phyloP scores from a whole-genome alignment of 2,113 vertebrate species.

The Erythrocebus patas region DNA sequence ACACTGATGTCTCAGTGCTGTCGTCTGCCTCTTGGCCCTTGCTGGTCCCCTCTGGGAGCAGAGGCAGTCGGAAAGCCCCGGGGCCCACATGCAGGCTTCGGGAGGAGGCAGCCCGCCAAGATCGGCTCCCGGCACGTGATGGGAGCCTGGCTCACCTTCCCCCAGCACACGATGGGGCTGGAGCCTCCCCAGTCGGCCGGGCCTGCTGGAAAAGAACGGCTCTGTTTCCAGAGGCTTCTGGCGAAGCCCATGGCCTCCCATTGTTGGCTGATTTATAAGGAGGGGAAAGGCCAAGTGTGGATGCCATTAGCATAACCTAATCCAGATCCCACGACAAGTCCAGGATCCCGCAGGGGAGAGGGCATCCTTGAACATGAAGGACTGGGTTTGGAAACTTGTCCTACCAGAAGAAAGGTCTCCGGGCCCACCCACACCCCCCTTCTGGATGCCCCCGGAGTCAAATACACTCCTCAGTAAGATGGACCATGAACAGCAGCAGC shows the following conservation, averaged over 20 bases:
- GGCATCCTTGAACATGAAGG: fast-evolving
- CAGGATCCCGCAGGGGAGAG: background rate
- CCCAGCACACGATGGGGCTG: fast-evolving
- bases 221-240: background rate
- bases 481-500: background rate
- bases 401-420: background rate
- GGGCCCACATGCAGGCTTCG: background rate
- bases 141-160: background rate
- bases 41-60: background rate
- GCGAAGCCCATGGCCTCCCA: fast-evolving
- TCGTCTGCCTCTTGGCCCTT: background rate
- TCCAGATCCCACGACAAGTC: background rate
- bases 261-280: background rate
- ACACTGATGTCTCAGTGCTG: background rate
- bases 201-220: background rate
- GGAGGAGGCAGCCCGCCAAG: fast-evolving
- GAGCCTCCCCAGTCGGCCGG: background rate
- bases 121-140: background rate
- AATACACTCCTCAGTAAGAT: too few species aligned
- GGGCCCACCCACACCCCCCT: fast-evolving
- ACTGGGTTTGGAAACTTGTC: fast-evolving
- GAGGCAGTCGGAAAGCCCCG: fast-evolving
- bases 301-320: background rate
- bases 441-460: background rate
- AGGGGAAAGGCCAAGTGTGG: background rate